Evolutionary conservation across 2,797 vertebrate genomes (phyloP), one percentile per base, ranked within the genome.

Genomic region (Gouania willdenowi): DNA sequence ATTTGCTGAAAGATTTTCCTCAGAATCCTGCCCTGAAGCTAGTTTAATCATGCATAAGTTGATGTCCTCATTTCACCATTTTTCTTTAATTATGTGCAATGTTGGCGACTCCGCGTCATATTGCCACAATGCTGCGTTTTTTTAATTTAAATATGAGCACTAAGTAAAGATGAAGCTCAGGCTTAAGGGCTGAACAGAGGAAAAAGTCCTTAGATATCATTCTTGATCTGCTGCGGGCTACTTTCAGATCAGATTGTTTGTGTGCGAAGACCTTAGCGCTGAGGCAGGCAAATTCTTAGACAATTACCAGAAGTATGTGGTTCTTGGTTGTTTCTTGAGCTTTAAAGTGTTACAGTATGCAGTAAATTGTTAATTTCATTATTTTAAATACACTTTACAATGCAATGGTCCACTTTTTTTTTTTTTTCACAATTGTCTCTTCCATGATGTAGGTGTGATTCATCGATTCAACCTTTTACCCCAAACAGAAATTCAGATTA

Each of bases 41-140:
- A 37, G 34, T 41, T 68, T 46, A 41, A 57, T 44, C 32, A n/a
- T 53, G 18, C 32, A 54, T 39, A 27, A 57, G 33, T 41, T 16
- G 35, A 27, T 47, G 25, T 20, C 24, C 37, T 14, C 22, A 5
- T 44, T 58, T 66, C 50, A 28, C 25, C 15, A 3, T 22, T 57
- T 54, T 29, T 13, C 54, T 57, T 53, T 62, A 8, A 69, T 66
- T 26, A 12, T 25, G 3, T 36, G 10, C 28, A 19, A 19, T 39
- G 27, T 18, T 18, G 26, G 54, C n/a, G 21, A 22, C 20, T 43
- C 23, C 27, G 21, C 53, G 26, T 58, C 33, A 37, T 9, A 33
- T 27, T 26, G 2, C 54, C 19, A 26, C 20, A 25, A 35, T 48
- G 23, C 24, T n/a, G 39, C 8, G 30, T 35, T 40, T 42, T 32